Conservation (phyloP, 2,888 invertebrate genomes). For the Sialis lutaria region DNA sequence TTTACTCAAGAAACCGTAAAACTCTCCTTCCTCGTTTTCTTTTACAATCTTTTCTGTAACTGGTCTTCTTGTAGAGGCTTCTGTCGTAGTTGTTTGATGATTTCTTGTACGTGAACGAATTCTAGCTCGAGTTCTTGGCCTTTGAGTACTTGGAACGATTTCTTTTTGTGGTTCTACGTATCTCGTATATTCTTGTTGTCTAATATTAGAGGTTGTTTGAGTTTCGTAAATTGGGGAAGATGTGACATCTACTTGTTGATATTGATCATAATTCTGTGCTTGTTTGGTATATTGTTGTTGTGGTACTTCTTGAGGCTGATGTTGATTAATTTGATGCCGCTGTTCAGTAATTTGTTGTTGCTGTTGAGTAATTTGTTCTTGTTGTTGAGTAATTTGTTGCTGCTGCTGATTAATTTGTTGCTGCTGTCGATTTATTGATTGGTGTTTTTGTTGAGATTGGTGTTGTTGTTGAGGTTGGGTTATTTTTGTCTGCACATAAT, state of each 20-base stretch:
- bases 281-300: slow-evolving; percentile 7
- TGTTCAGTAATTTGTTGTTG: background rate
- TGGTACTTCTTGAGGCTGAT: slow-evolving; percentile 10
- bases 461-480: too few species aligned
- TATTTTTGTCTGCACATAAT: too few species aligned
- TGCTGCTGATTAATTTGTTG: too few species aligned
- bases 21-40: slow-evolving; percentile 21
- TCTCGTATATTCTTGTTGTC: too few species aligned
- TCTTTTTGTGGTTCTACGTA: too few species aligned
- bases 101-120: background rate
- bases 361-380: background rate
- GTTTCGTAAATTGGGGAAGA: background rate
- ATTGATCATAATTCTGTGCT: slow-evolving; percentile 3
- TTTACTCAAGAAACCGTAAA: slow-evolving; percentile 30
- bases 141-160: background rate
- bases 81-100: slow-evolving; percentile 14
- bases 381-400: too few species aligned
- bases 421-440: too few species aligned
- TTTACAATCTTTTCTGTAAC: slow-evolving; percentile 11
- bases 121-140: background rate
- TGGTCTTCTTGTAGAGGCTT: slow-evolving; percentile 14
- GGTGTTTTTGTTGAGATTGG: too few species aligned
- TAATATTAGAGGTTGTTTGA: slow-evolving; percentile 1
- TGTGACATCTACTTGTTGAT: background rate
- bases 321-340: background rate